phyloP scores from a whole-genome alignment of 2,888 invertebrate genomes.

The Mythimna impura region DNA sequence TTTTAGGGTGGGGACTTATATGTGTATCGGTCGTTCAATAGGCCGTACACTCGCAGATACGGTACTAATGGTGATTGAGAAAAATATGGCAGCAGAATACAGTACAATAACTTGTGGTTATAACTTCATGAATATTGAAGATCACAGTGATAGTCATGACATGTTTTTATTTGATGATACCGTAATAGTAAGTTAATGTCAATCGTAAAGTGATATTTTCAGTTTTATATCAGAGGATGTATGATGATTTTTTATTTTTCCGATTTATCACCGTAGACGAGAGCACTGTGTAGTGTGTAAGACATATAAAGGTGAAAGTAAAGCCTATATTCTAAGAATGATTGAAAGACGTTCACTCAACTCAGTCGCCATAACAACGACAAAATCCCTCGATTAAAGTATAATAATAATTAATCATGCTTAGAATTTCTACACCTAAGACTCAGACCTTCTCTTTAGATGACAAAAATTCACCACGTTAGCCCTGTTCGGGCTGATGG shows the following conservation, averaged over 20 bases:
- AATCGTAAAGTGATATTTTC: slow-evolving; percentile 75
- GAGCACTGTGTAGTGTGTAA: background rate
- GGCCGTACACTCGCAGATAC: slow-evolving; percentile 87
- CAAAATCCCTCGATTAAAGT: background rate
- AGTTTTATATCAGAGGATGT: slow-evolving; percentile 68
- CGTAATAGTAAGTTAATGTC: slow-evolving; percentile 73
- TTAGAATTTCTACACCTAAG: no score
- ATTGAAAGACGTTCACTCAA: no score
- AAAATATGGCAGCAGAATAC: slow-evolving; percentile 86
- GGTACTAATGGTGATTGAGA: slow-evolving; percentile 90
- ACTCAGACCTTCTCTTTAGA: no score
- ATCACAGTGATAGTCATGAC: slow-evolving; percentile 78
- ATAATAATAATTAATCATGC: no score
- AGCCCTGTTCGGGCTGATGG: no score
- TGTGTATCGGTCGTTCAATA: slow-evolving; percentile 81
- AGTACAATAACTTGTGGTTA: slow-evolving; percentile 87
- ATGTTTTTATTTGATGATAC: slow-evolving; percentile 81
- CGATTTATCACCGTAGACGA: background rate
- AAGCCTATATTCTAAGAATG: no score
- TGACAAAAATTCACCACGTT: no score
- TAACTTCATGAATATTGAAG: slow-evolving; percentile 90
- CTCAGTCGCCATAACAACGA: no score
- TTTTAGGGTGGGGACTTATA: slow-evolving; percentile 76
- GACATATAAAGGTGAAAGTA: background rate
- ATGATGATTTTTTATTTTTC: background rate